A percentile compares a stretch with the other conserved stretches of the same genome.
Conservation (phyloP, 1,140 invertebrate genomes). For the Habropoda laboriosa region DNA sequence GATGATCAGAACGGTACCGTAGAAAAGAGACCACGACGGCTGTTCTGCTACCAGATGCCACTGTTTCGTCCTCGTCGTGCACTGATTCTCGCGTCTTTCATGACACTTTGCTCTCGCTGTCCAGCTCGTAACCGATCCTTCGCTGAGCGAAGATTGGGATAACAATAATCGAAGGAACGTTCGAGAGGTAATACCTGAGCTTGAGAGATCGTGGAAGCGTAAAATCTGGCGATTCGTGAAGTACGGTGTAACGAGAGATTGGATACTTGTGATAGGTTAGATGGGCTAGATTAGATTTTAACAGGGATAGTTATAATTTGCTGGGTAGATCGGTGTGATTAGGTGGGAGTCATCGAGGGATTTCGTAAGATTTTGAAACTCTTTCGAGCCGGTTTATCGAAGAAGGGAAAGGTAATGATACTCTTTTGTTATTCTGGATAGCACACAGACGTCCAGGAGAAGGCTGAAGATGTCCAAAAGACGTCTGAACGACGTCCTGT, state of each 20-base stretch:
- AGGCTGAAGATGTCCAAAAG: too few species aligned
- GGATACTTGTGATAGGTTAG: not conserved
- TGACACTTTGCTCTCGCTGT: not conserved
- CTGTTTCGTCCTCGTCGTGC: not conserved
- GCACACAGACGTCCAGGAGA: too few species aligned
- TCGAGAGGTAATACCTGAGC: not conserved
- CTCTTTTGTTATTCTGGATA: too few species aligned
- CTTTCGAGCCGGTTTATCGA: too few species aligned
- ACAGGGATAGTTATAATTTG: not conserved
- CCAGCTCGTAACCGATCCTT: not conserved
- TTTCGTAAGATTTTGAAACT: too few species aligned
- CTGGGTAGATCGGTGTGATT: not conserved
- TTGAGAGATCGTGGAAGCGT: not conserved
- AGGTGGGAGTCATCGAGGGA: not conserved
- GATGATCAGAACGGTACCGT: conserved; percentile 1
- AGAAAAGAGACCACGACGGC: not conserved
- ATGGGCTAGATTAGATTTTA: not conserved
- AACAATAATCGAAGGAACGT: conserved; percentile 19
- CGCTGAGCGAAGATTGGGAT: conserved; percentile 9
- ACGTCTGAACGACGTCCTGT: too few species aligned
- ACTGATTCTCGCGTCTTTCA: not conserved
- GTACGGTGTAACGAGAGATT: too few species aligned
- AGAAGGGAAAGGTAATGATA: too few species aligned
- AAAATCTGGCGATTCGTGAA: not conserved
- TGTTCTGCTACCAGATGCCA: not conserved